phyloP scores from a whole-genome alignment of 2,888 invertebrate species.

The Choreutis nemorana region DNA sequence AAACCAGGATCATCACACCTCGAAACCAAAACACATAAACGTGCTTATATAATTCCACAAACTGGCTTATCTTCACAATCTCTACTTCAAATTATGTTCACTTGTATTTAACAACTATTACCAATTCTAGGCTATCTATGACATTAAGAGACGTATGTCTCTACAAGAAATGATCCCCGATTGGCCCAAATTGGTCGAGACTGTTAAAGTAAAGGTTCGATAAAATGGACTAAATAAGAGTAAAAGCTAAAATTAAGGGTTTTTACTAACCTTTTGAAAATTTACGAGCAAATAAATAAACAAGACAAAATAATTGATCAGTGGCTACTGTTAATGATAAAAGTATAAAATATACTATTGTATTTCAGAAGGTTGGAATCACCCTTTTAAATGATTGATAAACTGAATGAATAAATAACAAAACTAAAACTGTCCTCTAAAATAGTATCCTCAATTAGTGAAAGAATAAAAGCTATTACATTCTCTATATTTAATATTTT shows the following conservation, averaged over 20 bases:
- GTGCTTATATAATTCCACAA: too few relatives aligned
- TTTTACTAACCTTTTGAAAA: conserved; percentile 28
- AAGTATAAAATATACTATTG: conserved; percentile 4
- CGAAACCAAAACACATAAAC: too few relatives aligned
- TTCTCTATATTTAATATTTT: conserved; percentile 6
- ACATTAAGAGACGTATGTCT: conserved; percentile 73
- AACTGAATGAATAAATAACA: conserved; percentile 32
- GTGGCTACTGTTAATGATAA: neutral
- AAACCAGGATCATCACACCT: too few relatives aligned
- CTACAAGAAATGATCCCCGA: conserved; percentile 78
- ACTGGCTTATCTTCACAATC: too few relatives aligned
- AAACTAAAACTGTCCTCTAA: conserved; percentile 27
- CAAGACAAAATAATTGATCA: conserved; percentile 1
- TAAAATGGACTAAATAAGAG: conserved; percentile 47
- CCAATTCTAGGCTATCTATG: conserved; percentile 73
- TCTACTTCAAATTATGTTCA: too few relatives aligned
- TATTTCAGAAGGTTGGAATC: conserved; percentile 30
- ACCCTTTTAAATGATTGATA: conserved; percentile 47
- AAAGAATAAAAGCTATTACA: too few relatives aligned
- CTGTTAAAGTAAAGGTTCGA: conserved; percentile 74
- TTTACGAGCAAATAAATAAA: conserved; percentile 8
- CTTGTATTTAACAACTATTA: conserved; percentile 40
- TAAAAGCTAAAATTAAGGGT: conserved; percentile 24
- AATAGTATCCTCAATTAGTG: conserved; percentile 23
- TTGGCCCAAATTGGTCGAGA: conserved; percentile 77